Evolutionary conservation across 2,888 invertebrate genomes (phyloP).

Genomic region (Lithosia quadra): DNA sequence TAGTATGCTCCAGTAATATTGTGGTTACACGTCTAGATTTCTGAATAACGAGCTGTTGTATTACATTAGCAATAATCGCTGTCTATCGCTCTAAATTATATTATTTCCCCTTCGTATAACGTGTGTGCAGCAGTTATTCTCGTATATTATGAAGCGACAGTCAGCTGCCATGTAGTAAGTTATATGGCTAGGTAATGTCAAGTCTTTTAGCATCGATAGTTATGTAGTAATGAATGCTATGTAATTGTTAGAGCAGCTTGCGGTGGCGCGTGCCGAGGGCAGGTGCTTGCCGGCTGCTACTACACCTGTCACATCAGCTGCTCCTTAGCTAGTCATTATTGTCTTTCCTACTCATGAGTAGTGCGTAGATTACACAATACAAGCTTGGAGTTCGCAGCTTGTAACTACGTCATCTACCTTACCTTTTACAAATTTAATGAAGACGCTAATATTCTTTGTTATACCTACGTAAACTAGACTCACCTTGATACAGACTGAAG

Average conservation of each 20-base stretch:
- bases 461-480: neutral
- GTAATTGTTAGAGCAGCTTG: constrained; percentile 80
- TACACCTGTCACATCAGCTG: constrained; percentile 86
- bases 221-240: constrained; percentile 67
- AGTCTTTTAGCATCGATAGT: constrained; percentile 61
- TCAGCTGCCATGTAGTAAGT: constrained; percentile 63
- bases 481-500: neutral
- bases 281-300: constrained; percentile 82
- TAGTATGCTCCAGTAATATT: constrained; percentile 52
- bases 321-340: constrained; percentile 72
- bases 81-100: constrained; percentile 9
- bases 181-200: constrained; percentile 60
- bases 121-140: constrained; percentile 11
- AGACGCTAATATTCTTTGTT: neutral
- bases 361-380: constrained; percentile 25
- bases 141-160: constrained; percentile 31
- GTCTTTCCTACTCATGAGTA: constrained; percentile 51
- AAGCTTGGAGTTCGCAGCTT: constrained; percentile 2
- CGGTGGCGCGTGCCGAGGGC: constrained; percentile 78
- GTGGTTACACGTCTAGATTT: constrained; percentile 42
- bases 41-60: constrained; percentile 40
- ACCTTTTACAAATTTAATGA: neutral
- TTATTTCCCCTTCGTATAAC: constrained; percentile 12
- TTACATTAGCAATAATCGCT: constrained; percentile 17
- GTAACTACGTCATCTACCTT: constrained; percentile 5